Evolutionary conservation across 2,888 invertebrate genomes (phyloP), one percentile per base, ranked within the genome.

Genomic region (Drosophila anceps): DNA sequence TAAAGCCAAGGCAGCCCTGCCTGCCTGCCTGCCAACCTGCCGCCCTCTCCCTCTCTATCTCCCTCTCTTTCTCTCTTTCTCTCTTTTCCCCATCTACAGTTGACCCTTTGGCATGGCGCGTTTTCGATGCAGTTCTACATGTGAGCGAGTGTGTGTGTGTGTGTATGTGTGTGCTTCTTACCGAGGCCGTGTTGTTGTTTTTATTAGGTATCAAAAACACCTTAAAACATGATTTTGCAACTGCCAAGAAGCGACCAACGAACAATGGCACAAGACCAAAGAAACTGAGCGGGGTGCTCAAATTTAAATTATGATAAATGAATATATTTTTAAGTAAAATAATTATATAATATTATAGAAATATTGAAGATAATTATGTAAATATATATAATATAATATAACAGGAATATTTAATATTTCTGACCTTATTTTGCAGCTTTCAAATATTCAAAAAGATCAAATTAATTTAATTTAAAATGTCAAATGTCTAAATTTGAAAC

Each of bases 171-270:
- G 54, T 65, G 55, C 64, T 46, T 48, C 43, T 46, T 74, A 63
- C 63, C 70, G 29, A 46, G 53, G 53, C 51, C 63, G 87, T 75
- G 89, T 89, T 85, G 84, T 85, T 85, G 88, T 87, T 88, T 87
- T 87, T 87, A 90, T 90, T 90, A 87, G 87, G 87, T 90, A 87
- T 87, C 87, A 90, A 90, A 87, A 87, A 87, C 90, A 87, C 87
- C 87, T 88, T 77, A 86, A 90, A 88, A 88, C 88, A 90, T 90
- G 89, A 87, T 90, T 90, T 90, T 86, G 87, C 87, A 86, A 87
- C 90, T 74, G 87, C 84, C 75, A 75, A 71, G 84, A 59, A 67
- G 68, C 68, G 62, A 12, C 39, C 73, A 73, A 48, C 46, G 77
- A 58, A 84, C 84, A 89, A 71, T 85, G 84, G 82, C 60, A 61